Evolutionary conservation across 2,113 vertebrate genomes (phyloP), one percentile per base, ranked within the genome.

Genomic region (Leuciscus idus): DNA sequence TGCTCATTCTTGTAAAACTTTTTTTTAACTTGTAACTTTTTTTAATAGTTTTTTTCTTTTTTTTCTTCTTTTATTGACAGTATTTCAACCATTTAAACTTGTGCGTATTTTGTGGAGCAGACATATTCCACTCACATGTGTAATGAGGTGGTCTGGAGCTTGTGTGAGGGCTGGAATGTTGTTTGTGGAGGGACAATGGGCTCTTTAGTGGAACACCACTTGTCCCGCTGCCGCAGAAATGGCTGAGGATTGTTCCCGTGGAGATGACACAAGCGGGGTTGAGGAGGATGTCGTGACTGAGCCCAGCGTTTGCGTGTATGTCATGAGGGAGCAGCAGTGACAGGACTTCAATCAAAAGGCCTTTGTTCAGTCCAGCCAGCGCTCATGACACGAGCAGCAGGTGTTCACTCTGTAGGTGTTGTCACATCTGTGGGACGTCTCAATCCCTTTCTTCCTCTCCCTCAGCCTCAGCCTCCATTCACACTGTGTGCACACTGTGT

Each of bases 251-350:
- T 48, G 75, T 84, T 87, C 82, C 82, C 6, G 73, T 87, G 81
- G 81, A 50, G 46, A 77, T 15, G 15, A 46, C 68, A 74, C 55
- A 66, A 74, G 26, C 61, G 68, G 43, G 70, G 33, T 86, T 70
- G 52, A 81, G 84, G 77, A 81, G 76, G 36, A 50, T 81, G 78
- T 86, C 78, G 80, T 87, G 85, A 87, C 80, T 57, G 59, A 66
- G 46, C 26, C 30, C 28, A 6, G 13, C 6, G 1, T 73, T 8
- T n/a, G 81, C 36, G 52, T 36, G 36, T 73, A 52, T 30, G 12
- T 70, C 70, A 82, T 64, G 6, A n/a, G 21, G 28, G 78, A 48
- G 3, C 62, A 85, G 46, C 73, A 33, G 30, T 59, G 39, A 43
- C 30, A 55, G 48, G 64, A 36, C 64, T 68, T 83, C 80, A 82